phyloP scores from a whole-genome alignment of 2,888 invertebrate species.

The Scaptomyza flava region DNA sequence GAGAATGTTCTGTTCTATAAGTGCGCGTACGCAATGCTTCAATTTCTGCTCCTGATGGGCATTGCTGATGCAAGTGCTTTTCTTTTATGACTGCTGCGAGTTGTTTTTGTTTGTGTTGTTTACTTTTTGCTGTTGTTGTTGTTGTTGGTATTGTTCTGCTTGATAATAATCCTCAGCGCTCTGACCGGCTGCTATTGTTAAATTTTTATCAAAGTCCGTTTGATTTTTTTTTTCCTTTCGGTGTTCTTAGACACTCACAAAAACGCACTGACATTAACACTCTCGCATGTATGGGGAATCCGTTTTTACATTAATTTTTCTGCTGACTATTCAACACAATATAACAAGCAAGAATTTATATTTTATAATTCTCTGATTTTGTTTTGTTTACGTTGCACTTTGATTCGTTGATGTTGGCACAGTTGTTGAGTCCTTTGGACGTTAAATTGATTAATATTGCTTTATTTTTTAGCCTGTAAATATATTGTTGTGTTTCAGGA shows the following conservation, averaged over 20 bases:
- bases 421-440: background rate
- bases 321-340: background rate
- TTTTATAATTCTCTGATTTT: slow-evolving; percentile 5
- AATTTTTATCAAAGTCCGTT: slow-evolving; percentile 32
- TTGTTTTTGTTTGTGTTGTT: slow-evolving; percentile 13
- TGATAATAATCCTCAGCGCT: slow-evolving; percentile 56
- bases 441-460: too few relatives aligned
- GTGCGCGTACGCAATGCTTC: slow-evolving; percentile 14
- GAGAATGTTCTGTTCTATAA: slow-evolving; percentile 20
- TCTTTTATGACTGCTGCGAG: slow-evolving; percentile 37
- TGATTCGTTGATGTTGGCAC: background rate
- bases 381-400: slow-evolving; percentile 3
- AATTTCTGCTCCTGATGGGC: slow-evolving; percentile 29
- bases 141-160: slow-evolving; percentile 32
- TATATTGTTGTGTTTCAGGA: background rate
- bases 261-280: slow-evolving; percentile 21
- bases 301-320: slow-evolving; percentile 41
- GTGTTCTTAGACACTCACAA: slow-evolving; percentile 20
- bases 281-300: slow-evolving; percentile 37
- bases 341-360: background rate
- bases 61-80: slow-evolving; percentile 45
- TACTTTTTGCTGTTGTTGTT: slow-evolving; percentile 8
- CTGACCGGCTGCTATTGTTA: slow-evolving; percentile 29
- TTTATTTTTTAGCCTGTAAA: slow-evolving; percentile 18
- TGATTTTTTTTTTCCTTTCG: slow-evolving; percentile 2